These are phyloP conservation scores for Hypercompe scribonia DNA, from an alignment of 2,888 invertebrate genomes.

Conservation along the genomic window DNA sequence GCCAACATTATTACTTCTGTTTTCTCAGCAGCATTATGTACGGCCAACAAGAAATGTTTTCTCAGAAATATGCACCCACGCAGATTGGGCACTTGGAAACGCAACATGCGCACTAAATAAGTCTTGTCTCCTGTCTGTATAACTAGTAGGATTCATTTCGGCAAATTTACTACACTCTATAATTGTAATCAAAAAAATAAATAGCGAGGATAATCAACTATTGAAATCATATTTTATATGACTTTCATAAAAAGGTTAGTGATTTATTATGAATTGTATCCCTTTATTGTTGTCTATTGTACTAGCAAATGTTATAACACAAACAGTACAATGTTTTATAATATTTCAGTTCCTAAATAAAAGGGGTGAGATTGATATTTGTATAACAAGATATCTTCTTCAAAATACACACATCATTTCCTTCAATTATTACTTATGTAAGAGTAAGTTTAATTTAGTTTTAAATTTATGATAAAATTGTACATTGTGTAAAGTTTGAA, in stretches of 20 bases:
- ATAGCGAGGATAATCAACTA: conserved; percentile 31
- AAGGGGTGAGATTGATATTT: conserved; percentile 64
- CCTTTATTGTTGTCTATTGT: conserved; percentile 12
- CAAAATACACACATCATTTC: neutral
- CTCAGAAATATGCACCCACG: conserved; percentile 85
- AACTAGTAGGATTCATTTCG: conserved; percentile 72
- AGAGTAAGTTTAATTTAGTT: conserved; percentile 29
- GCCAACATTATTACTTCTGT: conserved; percentile 85
- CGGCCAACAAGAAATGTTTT: conserved; percentile 83
- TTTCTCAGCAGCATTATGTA: conserved; percentile 83
- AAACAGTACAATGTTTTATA: too few species aligned
- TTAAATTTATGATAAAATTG: conserved; percentile 20
- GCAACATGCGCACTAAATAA: conserved; percentile 84
- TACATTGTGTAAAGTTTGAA: conserved; percentile 28
- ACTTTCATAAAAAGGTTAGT: conserved; percentile 12
- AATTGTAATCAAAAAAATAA: conserved; percentile 58
- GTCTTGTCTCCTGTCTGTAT: conserved; percentile 78
- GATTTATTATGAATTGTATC: conserved; percentile 14
- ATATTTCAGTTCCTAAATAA: conserved; percentile 50
- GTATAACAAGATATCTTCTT: conserved; percentile 28
- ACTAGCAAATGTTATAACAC: conserved; percentile 33
- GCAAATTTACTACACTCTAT: conserved; percentile 64
- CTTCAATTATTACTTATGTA: conserved; percentile 15
- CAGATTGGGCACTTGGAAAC: conserved; percentile 85
- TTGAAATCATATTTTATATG: conserved; percentile 1